These are phyloP conservation scores for Oryctolagus cuniculus DNA, from an alignment of 2,113 vertebrate genomes.

Conservation along the genomic window mOryCun1.1 NC_091441.1:55287501-55288000, in stretches of 20 bases:
- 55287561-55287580: neutral
- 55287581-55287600: neutral
- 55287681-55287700: neutral
- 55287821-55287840: slow-evolving; percentile 80
- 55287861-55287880: slow-evolving; percentile 73
- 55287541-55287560: neutral
- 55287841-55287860: slow-evolving; percentile 79
- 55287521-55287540: neutral
- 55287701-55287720: neutral
- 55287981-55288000: slow-evolving; percentile 52
- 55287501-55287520: neutral
- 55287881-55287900: slow-evolving; percentile 80
- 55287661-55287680: neutral
- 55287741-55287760: slow-evolving; percentile 29
- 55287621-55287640: neutral
- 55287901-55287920: slow-evolving; percentile 62
- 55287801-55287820: slow-evolving; percentile 66
- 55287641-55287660: slow-evolving; percentile 16
- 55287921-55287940: slow-evolving; percentile 33
- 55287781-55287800: slow-evolving; percentile 42
- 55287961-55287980: slow-evolving; percentile 61
- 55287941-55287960: slow-evolving; percentile 67
- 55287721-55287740: slow-evolving; percentile 41
- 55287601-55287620: neutral
- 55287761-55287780: slow-evolving; percentile 34